Percentiles rank a stretch among this genome's conserved stretches.
Conservation (phyloP, 1,140 invertebrate species). For the Aplysia californica region DNA sequence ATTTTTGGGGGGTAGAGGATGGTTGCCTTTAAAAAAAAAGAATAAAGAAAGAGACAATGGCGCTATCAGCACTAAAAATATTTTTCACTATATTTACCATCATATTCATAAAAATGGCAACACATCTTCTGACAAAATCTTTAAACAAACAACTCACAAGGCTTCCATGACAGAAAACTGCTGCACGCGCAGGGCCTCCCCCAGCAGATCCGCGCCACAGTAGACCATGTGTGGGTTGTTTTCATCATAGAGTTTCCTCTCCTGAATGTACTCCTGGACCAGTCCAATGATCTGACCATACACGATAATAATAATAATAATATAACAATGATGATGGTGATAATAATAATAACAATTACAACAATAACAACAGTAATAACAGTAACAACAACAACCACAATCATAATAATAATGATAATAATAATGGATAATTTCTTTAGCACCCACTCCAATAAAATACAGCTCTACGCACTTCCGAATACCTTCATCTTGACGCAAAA, state of each 20-base stretch:
- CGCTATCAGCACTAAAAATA: no score
- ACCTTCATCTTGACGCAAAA: not conserved
- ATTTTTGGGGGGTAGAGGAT: no score
- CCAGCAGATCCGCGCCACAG: conserved; percentile 43
- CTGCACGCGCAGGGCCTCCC: conserved; percentile 42
- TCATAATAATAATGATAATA: no score
- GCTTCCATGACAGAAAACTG: conserved; percentile 50
- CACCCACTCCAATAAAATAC: not conserved
- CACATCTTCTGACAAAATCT: no score
- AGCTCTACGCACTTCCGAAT: not conserved
- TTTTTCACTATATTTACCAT: no score
- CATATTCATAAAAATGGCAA: no score
- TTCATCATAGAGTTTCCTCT: conserved; percentile 44
- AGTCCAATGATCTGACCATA: conserved; percentile 43
- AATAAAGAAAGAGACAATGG: no score
- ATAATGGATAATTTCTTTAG: no score
- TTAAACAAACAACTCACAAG: conserved; percentile 40
- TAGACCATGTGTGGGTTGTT: conserved; percentile 43
- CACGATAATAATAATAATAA: not conserved
- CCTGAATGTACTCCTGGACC: conserved; percentile 52
- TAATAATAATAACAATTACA: not conserved
- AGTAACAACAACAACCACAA: no score
- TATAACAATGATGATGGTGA: not conserved
- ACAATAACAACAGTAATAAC: not conserved
- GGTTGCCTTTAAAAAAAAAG: no score